Conservation (phyloP, 2,888 invertebrate species). For the Diplolepis rosae region DNA sequence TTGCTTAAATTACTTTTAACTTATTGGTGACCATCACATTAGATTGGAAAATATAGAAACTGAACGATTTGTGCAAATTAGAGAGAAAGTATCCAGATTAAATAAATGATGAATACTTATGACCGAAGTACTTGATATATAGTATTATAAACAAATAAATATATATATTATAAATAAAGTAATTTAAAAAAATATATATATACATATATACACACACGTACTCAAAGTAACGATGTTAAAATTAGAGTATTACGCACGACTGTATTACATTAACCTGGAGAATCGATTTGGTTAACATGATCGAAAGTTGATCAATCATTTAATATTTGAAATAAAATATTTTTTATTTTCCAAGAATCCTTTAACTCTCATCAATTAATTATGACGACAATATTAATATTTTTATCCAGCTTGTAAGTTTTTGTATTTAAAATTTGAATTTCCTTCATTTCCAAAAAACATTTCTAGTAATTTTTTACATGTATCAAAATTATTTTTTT, state of each 20-base stretch:
- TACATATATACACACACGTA: conserved; percentile 48
- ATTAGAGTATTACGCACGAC: conserved; percentile 48
- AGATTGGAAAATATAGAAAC: conserved; percentile 20
- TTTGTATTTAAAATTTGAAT: not conserved
- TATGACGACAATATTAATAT: too few relatives aligned
- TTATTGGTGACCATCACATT: not conserved
- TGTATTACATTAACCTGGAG: conserved; percentile 33
- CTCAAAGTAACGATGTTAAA: conserved; percentile 50
- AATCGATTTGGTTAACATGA: conserved; percentile 45
- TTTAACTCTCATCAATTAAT: not conserved
- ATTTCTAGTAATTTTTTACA: not conserved
- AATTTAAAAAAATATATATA: conserved; percentile 51
- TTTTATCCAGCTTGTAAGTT: not conserved
- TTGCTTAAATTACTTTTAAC: not conserved
- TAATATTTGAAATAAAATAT: not conserved
- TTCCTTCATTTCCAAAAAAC: not conserved
- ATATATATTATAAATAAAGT: conserved; percentile 48
- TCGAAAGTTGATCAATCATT: conserved; percentile 35
- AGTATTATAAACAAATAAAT: conserved; percentile 54
- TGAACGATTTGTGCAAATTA: conserved; percentile 68
- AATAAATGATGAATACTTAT: conserved; percentile 65
- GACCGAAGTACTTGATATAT: conserved; percentile 47
- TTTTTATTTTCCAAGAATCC: not conserved
- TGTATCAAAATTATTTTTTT: not conserved
- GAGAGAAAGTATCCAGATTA: conserved; percentile 70